Conservation (phyloP, 2,888 invertebrate species). For the Nasonovia ribisnigri region DNA sequence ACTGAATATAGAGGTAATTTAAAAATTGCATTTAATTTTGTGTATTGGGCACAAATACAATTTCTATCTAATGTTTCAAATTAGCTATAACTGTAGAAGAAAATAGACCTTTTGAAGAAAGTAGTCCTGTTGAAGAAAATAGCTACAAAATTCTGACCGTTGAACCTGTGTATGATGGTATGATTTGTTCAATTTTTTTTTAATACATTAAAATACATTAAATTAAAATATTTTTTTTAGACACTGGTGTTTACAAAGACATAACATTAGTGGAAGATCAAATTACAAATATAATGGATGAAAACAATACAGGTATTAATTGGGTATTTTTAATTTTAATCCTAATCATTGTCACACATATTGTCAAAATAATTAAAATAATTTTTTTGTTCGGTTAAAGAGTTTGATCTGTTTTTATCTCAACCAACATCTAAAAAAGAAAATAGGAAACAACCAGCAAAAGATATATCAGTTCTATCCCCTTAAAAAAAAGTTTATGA, state of each 20-base stretch:
- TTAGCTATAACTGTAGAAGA: neutral
- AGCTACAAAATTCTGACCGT: neutral
- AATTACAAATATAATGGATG: neutral
- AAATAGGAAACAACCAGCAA: neutral
- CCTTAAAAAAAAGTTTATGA: constrained; percentile 8
- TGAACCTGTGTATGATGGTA: constrained; percentile 27
- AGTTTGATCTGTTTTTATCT: neutral
- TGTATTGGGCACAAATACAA: neutral
- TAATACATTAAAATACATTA: neutral
- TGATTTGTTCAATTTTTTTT: constrained; percentile 13
- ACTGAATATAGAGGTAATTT: constrained; percentile 3
- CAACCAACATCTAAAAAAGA: neutral
- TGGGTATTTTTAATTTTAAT: neutral
- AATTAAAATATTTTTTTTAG: constrained; percentile 4
- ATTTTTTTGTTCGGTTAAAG: neutral
- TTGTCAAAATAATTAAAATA: neutral
- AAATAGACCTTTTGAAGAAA: neutral
- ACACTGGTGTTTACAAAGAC: neutral
- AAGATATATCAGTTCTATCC: neutral
- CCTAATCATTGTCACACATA: constrained; percentile 3
- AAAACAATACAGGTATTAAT: neutral
- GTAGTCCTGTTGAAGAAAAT: neutral
- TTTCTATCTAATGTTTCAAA: neutral
- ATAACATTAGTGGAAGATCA: neutral
- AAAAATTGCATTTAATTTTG: neutral